A percentile compares a stretch with the other conserved stretches of the same genome.
Evolutionary conservation across 2,888 invertebrate species (phyloP).

Genomic region (Cremastinae sp.): DNA sequence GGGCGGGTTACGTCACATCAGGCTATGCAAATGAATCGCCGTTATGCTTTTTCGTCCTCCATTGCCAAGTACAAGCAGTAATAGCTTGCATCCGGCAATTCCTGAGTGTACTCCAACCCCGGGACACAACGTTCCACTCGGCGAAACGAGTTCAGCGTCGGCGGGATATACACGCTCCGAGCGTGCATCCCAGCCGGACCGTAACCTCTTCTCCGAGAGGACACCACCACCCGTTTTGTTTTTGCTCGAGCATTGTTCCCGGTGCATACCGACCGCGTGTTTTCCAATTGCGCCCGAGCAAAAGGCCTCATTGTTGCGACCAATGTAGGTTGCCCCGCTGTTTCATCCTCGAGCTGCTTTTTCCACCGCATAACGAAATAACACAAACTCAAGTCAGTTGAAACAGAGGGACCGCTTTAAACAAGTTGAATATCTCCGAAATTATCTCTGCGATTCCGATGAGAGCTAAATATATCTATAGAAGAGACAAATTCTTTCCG

Average conservation of each 20-base stretch:
- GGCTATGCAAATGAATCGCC: constrained; percentile 23
- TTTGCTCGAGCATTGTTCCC: constrained; percentile 62
- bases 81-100: constrained; percentile 7
- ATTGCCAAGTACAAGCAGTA: background rate
- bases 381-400: no score
- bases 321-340: constrained; percentile 74
- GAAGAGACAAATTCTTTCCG: no score
- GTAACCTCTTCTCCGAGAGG: constrained; percentile 15
- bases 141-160: constrained; percentile 27
- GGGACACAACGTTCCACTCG: constrained; percentile 43
- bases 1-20: background rate
- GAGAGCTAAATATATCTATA: no score
- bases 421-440: no score
- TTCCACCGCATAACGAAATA: background rate
- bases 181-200: background rate
- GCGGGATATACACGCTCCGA: background rate
- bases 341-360: constrained; percentile 11
- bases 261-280: constrained; percentile 62
- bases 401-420: no score
- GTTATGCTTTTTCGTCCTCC: constrained; percentile 11
- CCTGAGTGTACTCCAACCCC: constrained; percentile 10
- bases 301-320: constrained; percentile 69
- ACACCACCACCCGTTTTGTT: constrained; percentile 50
- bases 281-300: constrained; percentile 69
- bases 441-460: no score